phyloP scores from a whole-genome alignment of 2,888 invertebrate genomes.

The Epirrhoe alternata region DNA sequence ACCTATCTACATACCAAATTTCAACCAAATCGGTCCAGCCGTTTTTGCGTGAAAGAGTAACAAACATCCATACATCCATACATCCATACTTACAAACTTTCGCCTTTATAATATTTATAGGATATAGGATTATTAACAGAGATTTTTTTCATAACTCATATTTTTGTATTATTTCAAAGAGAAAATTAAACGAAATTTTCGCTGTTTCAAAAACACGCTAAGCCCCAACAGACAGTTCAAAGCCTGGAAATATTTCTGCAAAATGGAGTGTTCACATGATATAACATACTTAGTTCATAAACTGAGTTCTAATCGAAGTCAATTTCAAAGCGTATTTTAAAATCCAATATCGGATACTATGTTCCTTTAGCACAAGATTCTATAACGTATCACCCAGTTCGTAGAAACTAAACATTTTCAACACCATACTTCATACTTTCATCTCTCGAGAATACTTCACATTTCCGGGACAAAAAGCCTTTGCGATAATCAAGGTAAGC shows the following conservation, averaged over 20 bases:
- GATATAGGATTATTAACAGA: too few relatives aligned
- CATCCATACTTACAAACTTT: too few relatives aligned
- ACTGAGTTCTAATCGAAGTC: neutral
- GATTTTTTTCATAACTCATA: neutral
- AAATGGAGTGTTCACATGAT: neutral
- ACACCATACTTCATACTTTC: too few relatives aligned
- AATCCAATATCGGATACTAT: neutral
- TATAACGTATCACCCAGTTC: neutral
- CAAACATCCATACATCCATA: too few relatives aligned
- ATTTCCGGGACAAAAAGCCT: too few relatives aligned
- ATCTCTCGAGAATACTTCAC: too few relatives aligned
- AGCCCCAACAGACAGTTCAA: constrained; percentile 11
- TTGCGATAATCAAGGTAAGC: too few relatives aligned
- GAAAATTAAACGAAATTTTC: neutral
- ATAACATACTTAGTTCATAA: neutral
- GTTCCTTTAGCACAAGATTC: neutral
- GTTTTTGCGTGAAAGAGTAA: too few relatives aligned
- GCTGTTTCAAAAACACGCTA: constrained; percentile 1
- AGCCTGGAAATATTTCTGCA: neutral
- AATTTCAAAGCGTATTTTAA: neutral
- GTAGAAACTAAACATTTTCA: too few relatives aligned
- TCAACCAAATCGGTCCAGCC: too few relatives aligned
- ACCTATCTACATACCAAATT: too few relatives aligned
- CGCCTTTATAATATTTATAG: too few relatives aligned
- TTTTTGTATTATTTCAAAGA: neutral